Evolutionary conservation across 1,140 invertebrate species (phyloP), one percentile per base, ranked within the genome.

Genomic region (Geopemphigus sp.): DNA sequence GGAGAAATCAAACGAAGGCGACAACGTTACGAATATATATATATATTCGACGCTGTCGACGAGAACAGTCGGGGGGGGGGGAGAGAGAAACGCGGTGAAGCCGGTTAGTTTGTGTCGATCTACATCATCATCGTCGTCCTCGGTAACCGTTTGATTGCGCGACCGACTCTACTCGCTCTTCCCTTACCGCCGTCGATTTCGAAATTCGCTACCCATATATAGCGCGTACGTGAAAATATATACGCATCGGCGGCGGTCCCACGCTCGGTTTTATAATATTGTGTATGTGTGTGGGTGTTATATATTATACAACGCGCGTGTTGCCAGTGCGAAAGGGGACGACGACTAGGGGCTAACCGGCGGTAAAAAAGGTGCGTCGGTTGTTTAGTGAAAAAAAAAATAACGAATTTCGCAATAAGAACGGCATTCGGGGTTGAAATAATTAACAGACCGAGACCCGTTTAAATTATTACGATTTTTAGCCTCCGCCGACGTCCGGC

Each of bases 81-180:
- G 1, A 22, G 24, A 11, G 14, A 0, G 22, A 17, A 24, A 1
- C n/a, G 66, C 14, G 47, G 66, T 17, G 22, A 50, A 66, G 47
- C 47, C 8, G 66, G 66, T 68, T 68, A 68, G 66, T 68, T 68
- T 68, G 47, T 26, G 66, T 68, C 66, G 66, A 68, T 68, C 66
- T 68, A 68, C 66, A 68, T 68, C 66, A 50, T 26, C 66, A 22
- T 50, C 66, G 39, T 68, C 66, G 45, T 50, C 66, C n/a, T 68
- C 66, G 45, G 66, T 39, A 50, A 24, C 22, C 32, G 64, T 24
- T 47, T 68, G 64, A 68, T 68, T 68, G 64, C 66, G 32, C 22
- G 66, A 50, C 22, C 53, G 32, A 39, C 32, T 39, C 32, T n/a
- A n/a, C 32, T 39, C 32, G 26, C 14, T 39, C 11, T 39, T 45